Percentiles rank a stretch among this genome's conserved stretches.
These are phyloP conservation scores for Chrysopilus asiliformis DNA, from an alignment of 2,888 invertebrate species.

Conservation along the genomic window DNA sequence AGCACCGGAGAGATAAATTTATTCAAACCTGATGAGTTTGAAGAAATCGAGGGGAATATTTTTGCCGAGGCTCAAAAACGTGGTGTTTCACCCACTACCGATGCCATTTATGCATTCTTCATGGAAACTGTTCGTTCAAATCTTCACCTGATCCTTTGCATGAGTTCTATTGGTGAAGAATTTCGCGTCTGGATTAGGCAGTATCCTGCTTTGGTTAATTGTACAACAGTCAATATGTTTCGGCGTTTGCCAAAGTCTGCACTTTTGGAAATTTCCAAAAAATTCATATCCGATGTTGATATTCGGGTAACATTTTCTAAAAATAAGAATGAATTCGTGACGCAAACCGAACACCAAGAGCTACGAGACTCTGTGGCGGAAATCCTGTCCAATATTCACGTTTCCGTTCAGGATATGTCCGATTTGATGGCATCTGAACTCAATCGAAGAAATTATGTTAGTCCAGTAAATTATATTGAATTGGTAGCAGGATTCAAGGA, in stretches of 20 bases:
- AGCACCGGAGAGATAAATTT: conserved; percentile 82
- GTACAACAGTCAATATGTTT: conserved; percentile 84
- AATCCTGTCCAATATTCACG: conserved; percentile 70
- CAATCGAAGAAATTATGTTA: conserved; percentile 74
- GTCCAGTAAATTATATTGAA: conserved; percentile 77
- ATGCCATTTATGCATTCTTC: conserved; percentile 60
- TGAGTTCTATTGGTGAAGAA: conserved; percentile 78
- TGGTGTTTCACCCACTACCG: conserved; percentile 44
- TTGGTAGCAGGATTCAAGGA: conserved; percentile 73
- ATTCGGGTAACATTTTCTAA: conserved; percentile 43
- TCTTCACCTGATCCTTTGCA: conserved; percentile 69
- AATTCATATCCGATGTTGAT: conserved; percentile 60
- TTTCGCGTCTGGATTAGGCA: conserved; percentile 70
- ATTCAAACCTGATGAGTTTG: conserved; percentile 79
- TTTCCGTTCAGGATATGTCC: conserved; percentile 62
- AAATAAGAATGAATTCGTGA: conserved; percentile 35
- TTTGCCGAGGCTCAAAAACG: conserved; percentile 25
- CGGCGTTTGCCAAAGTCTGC: conserved; percentile 80
- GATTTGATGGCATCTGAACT: conserved; percentile 61
- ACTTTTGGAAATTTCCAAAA: conserved; percentile 75
- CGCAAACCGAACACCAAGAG: conserved; percentile 42
- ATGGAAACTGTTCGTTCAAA: conserved; percentile 62
- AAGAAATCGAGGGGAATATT: conserved; percentile 42
- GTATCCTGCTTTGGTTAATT: conserved; percentile 77
- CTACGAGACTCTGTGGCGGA: conserved; percentile 54